Conservation (phyloP, 2,888 invertebrate species). For the Hyles lineata region DNA sequence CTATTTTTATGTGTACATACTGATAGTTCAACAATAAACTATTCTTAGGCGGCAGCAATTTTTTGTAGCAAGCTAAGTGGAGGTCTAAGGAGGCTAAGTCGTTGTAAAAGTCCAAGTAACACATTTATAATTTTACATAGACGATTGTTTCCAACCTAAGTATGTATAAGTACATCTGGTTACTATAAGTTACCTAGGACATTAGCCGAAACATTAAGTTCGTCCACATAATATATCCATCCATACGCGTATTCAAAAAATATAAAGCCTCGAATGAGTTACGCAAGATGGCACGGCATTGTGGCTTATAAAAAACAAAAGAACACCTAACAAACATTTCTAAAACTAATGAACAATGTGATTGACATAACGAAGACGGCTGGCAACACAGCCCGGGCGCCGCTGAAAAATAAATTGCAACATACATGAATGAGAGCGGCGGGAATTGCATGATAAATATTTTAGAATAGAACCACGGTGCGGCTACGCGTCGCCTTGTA, state of each 20-base stretch:
- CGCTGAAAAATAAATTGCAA: slow-evolving; percentile 65
- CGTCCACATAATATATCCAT: no score
- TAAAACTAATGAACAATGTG: background rate
- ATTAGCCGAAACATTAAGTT: no score
- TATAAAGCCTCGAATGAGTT: background rate
- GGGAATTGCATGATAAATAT: slow-evolving; percentile 69
- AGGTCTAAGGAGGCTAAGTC: no score
- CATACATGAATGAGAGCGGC: slow-evolving; percentile 64
- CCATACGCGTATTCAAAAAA: no score
- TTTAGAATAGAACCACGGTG: slow-evolving; percentile 54
- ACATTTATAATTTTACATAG: no score
- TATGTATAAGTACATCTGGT: no score
- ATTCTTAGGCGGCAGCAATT: no score
- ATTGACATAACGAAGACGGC: background rate
- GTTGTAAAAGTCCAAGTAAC: no score
- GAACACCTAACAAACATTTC: background rate
- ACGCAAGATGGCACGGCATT: background rate
- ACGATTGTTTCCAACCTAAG: no score
- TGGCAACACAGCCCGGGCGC: slow-evolving; percentile 35
- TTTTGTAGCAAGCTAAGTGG: no score
- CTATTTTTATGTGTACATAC: background rate
- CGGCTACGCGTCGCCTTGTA: slow-evolving; percentile 39
- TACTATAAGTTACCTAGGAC: no score
- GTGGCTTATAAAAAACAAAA: background rate
- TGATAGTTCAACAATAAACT: no score